Evolutionary conservation across 2,888 invertebrate species (phyloP), one percentile per base, ranked within the genome.

Genomic region (Anagyrus pseudococci): DNA sequence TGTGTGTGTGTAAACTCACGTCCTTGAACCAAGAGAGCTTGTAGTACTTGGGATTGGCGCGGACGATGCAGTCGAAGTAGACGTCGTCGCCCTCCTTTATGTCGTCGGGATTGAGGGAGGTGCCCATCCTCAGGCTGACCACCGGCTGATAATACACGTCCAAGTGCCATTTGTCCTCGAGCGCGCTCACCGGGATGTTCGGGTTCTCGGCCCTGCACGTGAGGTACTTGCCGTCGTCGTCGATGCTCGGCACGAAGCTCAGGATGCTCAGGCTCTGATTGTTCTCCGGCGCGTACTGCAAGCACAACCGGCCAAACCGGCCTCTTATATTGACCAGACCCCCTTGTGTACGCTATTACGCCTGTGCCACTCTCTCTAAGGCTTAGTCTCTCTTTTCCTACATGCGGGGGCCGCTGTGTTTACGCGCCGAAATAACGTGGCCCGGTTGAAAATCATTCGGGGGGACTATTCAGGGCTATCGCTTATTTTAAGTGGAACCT

Each of bases 11-110:
- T 47, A 10, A n/a, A 89, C 92, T 90, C 84, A 94, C 94, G 76
- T 90, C 90, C 80, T 93, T 93, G 80, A 89, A 93, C 93, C 93
- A 94, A 64, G 91, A 88, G 73, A 93, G 88, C 77, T 92, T 90
- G 82, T 93, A 90, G 33, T 89, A 88, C 77, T 90, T 91, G 19
- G 93, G 94, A 83, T 94, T 94, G 53, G 93, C 90, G 76, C 88
- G 87, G 68, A 94, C 91, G 70, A 88, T 88, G 81, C 93, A 94
- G 79, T 93, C 93, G 81, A 94, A 94, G 81, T 93, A 93, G 63
- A 93, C 93, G n/a, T n/a, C n/a, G n/a, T n/a, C n/a, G n/a, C 93
- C 92, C 82, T 94, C 94, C 81, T 93, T 94, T 78, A 94, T 93
- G 81, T 92, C 91, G 71, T 92, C 89, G 10, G 93, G 91, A 81